Evolutionary conservation across 2,113 vertebrate genomes (phyloP).

Genomic region (Lasiurus cinereus): DNA sequence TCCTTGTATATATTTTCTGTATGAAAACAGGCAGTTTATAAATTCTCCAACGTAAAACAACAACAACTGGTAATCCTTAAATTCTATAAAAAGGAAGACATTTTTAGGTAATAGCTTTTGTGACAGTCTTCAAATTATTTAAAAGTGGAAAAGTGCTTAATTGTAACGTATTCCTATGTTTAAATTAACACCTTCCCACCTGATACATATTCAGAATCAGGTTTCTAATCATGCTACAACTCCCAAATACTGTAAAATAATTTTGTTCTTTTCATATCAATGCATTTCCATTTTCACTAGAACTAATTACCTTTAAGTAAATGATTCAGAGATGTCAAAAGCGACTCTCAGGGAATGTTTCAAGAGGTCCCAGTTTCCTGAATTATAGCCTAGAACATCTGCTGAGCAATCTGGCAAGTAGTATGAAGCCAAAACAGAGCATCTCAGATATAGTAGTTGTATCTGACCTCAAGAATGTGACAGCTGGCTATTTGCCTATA

Average conservation of each 20-base stretch:
- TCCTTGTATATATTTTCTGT: not conserved
- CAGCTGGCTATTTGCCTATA: slow-evolving; percentile 78
- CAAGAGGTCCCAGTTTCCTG: slow-evolving; percentile 79
- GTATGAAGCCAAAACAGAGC: slow-evolving; percentile 75
- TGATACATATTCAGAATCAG: slow-evolving; percentile 50
- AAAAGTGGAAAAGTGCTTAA: not conserved
- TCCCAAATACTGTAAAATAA: slow-evolving; percentile 69
- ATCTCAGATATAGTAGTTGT: slow-evolving; percentile 66
- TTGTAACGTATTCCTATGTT: not conserved
- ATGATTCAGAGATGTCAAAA: slow-evolving; percentile 83
- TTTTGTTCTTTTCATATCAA: slow-evolving; percentile 72
- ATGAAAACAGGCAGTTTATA: slow-evolving; percentile 14
- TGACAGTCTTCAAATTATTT: not conserved
- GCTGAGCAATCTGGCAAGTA: slow-evolving; percentile 83
- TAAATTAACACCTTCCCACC: slow-evolving; percentile 45
- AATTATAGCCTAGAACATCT: slow-evolving; percentile 83
- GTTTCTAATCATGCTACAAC: slow-evolving; percentile 55
- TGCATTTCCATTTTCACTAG: slow-evolving; percentile 76
- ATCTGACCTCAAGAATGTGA: slow-evolving; percentile 79
- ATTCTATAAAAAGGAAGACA: not conserved
- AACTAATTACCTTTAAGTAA: slow-evolving; percentile 84
- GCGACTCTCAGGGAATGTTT: slow-evolving; percentile 81
- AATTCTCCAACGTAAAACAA: not conserved
- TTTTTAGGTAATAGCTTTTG: not conserved
- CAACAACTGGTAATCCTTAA: not conserved